phyloP scores from a whole-genome alignment of 2,113 vertebrate genomes.

The Colaptes auratus region DNA sequence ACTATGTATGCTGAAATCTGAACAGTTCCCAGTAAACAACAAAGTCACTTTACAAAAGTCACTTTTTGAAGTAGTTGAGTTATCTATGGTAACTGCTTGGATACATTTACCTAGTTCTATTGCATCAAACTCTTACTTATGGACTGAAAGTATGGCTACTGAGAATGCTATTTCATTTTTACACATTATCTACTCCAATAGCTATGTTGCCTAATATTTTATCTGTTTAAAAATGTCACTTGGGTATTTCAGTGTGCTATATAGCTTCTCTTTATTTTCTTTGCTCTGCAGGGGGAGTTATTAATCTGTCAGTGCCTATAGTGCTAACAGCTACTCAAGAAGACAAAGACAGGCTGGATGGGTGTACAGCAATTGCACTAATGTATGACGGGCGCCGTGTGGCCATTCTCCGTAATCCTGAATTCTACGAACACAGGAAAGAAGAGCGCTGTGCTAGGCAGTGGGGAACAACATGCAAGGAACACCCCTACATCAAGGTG shows the following conservation, averaged over 20 bases:
- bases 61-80: background rate
- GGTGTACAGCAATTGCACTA: constrained; percentile 88
- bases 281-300: constrained; percentile 86
- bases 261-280: background rate
- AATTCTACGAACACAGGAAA: constrained; percentile 95
- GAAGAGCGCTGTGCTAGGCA: constrained; percentile 96
- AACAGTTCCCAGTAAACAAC: background rate
- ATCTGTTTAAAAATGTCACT: background rate
- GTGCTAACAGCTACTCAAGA: constrained; percentile 86
- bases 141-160: background rate
- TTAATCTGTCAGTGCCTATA: constrained; percentile 96
- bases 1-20: background rate
- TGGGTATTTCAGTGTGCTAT: background rate
- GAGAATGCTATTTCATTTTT: background rate
- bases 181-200: background rate
- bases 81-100: background rate
- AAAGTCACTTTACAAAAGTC: background rate
- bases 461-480: constrained; percentile 95
- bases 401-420: constrained; percentile 94
- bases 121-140: background rate
- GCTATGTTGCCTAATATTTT: background rate
- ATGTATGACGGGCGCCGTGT: constrained; percentile 85
- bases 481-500: constrained; percentile 98
- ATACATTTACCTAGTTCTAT: background rate
- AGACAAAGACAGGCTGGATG: constrained; percentile 92